Evolutionary conservation across 2,797 vertebrate genomes (phyloP).

Genomic region (Cephalopachus bancanus): DNA sequence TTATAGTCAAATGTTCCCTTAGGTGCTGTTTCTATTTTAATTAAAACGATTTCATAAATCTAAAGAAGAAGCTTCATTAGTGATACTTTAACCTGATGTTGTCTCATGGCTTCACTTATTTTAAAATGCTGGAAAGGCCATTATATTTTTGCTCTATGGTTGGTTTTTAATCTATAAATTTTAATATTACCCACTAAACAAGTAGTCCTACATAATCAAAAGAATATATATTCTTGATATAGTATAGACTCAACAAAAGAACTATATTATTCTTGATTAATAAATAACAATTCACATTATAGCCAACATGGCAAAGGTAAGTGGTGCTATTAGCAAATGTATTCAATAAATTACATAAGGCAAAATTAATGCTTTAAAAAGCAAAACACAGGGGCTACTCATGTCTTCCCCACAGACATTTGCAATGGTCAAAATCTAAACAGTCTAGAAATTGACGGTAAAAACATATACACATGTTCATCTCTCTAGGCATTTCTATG

Average conservation of each 20-base stretch:
- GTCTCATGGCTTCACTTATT: slow-evolving; percentile 42
- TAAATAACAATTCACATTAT: not conserved
- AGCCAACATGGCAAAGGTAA: not conserved
- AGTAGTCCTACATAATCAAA: not conserved
- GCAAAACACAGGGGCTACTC: not conserved
- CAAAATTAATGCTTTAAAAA: not conserved
- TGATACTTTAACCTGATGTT: not conserved
- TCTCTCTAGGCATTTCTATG: not conserved
- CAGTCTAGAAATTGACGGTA: not conserved
- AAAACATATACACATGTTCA: not conserved
- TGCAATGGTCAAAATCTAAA: slow-evolving; percentile 2
- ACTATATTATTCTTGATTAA: slow-evolving; percentile 7
- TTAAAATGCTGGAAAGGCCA: slow-evolving; percentile 31
- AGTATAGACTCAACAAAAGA: not conserved
- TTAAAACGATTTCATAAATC: slow-evolving; percentile 61
- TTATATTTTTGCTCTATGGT: not conserved
- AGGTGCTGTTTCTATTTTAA: slow-evolving; percentile 36
- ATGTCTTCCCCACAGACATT: slow-evolving; percentile 29
- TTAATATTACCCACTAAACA: not conserved
- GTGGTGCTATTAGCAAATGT: not conserved
- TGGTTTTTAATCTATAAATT: slow-evolving; percentile 57
- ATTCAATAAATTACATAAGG: slow-evolving; percentile 27
- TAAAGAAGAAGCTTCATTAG: slow-evolving; percentile 28
- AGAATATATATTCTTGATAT: not conserved
- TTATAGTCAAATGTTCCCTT: not conserved